Base-by-base conservation (phyloP, 2,888 invertebrate species). In the Drosophila peninsularis region DNA sequence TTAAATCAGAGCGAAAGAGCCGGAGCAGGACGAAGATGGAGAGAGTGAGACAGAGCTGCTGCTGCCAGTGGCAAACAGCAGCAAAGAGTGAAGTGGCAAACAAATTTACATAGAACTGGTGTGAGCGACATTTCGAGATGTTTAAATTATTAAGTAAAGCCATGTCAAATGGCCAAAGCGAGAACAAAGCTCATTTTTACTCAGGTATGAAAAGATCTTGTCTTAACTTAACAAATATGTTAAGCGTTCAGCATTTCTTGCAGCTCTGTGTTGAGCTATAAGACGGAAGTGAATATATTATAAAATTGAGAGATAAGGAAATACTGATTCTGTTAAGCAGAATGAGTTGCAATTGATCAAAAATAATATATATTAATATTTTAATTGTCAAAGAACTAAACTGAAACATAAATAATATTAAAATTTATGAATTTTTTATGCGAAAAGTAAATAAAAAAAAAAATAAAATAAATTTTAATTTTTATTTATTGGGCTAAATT, bases 21-120 rank as follows among this genome's bases (percentile, higher is more conserved):
- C 37, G 21, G 13, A 10, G 30, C 3, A 17, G 14, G 4, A 3
- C 6, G 14, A 24, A 6, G 13, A 14, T 21, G 1, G 42, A 21
- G 19, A n/a, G 14, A 5, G 21, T 11, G 5, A 7, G 2, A 14
- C 37, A 24, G 61, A 66, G n/a, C n/a, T n/a, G n/a, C n/a, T 62
- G 71, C 67, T 50, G 58, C 41, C 53, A 54, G 9, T 52, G 17
- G 13, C 47, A 30, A 47, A 32, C 47, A 32, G 4, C 30, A 11
- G 14, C 41, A 24, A 52, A 58, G 42, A 27, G 39, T 53, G 17
- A 54, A 62, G 47, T 52, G 49, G 53, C 49, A 67, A 69, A 75
- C 72, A 80, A 80, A 83, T 82, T 82, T 82, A 75, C 80, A 83
- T 85, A 63, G 52, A 49, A 49, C 34, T 52, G 77, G 50, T 37